A percentile compares a stretch with the other conserved stretches of the same genome.
These are phyloP conservation scores for Drosophila fuyamai DNA, from an alignment of 1,140 invertebrate species.

Conservation along the genomic window DNA sequence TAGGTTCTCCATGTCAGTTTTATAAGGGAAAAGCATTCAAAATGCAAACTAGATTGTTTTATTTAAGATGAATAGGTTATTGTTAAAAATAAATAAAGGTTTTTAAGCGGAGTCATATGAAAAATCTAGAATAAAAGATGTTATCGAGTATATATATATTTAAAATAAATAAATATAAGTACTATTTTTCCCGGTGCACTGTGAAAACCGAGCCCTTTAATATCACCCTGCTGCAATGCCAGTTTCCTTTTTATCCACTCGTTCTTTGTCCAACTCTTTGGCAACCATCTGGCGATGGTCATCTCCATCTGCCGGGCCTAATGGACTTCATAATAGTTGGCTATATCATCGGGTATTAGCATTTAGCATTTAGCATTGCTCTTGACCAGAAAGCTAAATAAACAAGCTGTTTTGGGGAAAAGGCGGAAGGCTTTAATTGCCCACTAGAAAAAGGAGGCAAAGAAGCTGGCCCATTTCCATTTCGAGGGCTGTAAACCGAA, in stretches of 20 bases:
- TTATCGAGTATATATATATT: too few relatives aligned
- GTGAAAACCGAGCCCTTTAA: constrained; percentile 16
- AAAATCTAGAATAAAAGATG: too few relatives aligned
- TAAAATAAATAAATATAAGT: neutral
- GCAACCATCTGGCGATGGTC: constrained; percentile 39
- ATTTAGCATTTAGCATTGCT: constrained; percentile 22
- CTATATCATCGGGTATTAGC: constrained; percentile 47
- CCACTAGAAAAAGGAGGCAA: constrained; percentile 11
- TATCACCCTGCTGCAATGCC: constrained; percentile 3
- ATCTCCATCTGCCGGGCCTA: constrained; percentile 58
- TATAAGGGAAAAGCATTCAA: too few relatives aligned
- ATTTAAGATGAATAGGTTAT: too few relatives aligned
- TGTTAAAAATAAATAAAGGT: too few relatives aligned
- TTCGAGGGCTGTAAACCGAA: constrained; percentile 40
- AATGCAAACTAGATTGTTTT: too few relatives aligned
- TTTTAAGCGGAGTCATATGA: too few relatives aligned
- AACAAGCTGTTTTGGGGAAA: constrained; percentile 39
- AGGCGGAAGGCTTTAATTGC: constrained; percentile 42
- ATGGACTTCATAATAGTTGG: constrained; percentile 75
- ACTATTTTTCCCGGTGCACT: constrained; percentile 4
- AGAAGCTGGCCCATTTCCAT: constrained; percentile 35
- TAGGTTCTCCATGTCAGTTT: too few relatives aligned
- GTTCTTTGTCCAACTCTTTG: constrained; percentile 31
- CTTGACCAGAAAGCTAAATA: constrained; percentile 54
- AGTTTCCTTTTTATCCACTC: constrained; percentile 15